Conservation (phyloP, 2,797 vertebrate species). For the Myioborus melanocephalus region DNA sequence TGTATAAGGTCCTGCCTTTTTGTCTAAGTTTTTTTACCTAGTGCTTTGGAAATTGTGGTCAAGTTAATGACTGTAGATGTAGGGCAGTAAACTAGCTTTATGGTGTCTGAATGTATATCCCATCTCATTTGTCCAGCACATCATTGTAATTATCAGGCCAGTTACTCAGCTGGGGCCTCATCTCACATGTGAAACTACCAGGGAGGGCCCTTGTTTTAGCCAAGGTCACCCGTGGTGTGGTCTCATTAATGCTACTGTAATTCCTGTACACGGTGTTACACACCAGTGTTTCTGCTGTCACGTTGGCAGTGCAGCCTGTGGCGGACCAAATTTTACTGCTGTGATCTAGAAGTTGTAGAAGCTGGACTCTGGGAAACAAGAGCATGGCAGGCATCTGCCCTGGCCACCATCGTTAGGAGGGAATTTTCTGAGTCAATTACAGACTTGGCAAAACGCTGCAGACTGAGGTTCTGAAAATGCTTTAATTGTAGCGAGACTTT, state of each 20-base stretch:
- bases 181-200: not conserved
- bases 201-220: not conserved
- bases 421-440: not conserved
- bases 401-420: not conserved
- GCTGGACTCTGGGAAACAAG: not conserved
- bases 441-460: not conserved
- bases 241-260: not conserved
- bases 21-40: not conserved
- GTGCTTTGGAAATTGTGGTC: not conserved
- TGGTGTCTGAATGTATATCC: not conserved
- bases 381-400: not conserved
- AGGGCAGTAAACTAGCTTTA: not conserved
- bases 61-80: not conserved
- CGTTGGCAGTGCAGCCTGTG: not conserved
- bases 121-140: not conserved
- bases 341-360: not conserved
- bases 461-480: not conserved
- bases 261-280: not conserved
- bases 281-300: not conserved
- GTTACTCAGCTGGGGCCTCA: not conserved
- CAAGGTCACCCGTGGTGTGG: not conserved
- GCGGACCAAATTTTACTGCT: not conserved
- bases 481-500: not conserved
- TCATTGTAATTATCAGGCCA: not conserved
- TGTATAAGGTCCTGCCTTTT: not conserved